Evolutionary conservation across 2,113 vertebrate genomes (phyloP).

Genomic region (Corythornis madagascariensis): DNA sequence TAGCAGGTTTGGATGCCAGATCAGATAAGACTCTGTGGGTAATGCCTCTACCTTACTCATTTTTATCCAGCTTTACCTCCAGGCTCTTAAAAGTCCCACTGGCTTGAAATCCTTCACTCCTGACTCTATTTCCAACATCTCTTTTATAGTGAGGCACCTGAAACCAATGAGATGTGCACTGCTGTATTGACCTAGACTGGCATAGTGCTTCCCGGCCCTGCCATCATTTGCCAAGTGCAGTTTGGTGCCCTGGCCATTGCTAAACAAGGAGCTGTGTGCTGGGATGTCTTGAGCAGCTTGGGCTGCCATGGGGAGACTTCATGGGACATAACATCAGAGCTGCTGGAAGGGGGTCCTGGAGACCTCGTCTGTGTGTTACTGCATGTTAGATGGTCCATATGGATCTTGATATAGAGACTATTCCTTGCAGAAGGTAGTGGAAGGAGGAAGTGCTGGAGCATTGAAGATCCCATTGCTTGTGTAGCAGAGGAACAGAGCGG

Average conservation of each 20-base stretch:
- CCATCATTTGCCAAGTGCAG: fast-evolving
- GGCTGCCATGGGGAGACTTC: background rate
- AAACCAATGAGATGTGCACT: fast-evolving
- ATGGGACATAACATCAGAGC: background rate
- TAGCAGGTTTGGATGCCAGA: conserved; percentile 46
- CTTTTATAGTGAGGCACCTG: background rate
- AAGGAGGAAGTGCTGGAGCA: fast-evolving
- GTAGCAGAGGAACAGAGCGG: background rate
- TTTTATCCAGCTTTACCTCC: conserved; percentile 50
- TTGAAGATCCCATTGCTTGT: background rate
- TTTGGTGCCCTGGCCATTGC: background rate
- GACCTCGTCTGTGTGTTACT: background rate
- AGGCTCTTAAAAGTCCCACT: background rate
- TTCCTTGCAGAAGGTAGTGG: background rate
- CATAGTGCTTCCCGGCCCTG: fast-evolving
- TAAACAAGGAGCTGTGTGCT: fast-evolving
- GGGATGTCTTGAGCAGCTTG: background rate
- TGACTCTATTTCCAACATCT: background rate
- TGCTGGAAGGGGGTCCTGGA: background rate
- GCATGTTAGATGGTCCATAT: fast-evolving
- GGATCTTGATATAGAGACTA: background rate
- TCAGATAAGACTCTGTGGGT: conserved; percentile 65
- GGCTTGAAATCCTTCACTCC: conserved; percentile 15
- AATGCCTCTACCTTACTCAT: conserved; percentile 56
- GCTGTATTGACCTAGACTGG: background rate